phyloP scores from a whole-genome alignment of 1,140 invertebrate genomes.

The Tetraneura akinire region DNA sequence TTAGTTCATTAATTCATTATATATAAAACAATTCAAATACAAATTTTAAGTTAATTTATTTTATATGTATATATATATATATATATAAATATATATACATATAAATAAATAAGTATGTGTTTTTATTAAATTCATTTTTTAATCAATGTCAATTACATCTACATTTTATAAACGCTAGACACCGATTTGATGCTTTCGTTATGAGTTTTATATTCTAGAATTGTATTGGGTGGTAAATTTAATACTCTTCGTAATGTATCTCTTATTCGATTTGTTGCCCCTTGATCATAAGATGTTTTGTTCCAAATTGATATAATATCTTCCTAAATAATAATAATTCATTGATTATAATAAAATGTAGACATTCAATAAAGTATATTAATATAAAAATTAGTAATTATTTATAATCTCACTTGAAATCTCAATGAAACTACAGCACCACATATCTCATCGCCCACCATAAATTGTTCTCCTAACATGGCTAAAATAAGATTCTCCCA shows the following conservation, averaged over 20 bases:
- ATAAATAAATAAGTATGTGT: constrained; percentile 11
- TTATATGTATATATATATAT: constrained; percentile 3
- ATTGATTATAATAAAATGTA: neutral
- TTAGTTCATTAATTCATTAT: no score
- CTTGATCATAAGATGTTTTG: constrained; percentile 84
- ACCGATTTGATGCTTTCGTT: constrained; percentile 60
- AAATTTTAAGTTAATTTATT: constrained; percentile 17
- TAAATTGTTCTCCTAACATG: constrained; percentile 97
- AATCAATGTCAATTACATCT: constrained; percentile 37
- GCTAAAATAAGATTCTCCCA: constrained; percentile 99
- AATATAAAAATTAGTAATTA: no score
- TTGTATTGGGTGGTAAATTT: constrained; percentile 87
- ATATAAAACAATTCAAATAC: no score
- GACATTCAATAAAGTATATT: neutral
- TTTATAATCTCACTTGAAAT: constrained; percentile 70
- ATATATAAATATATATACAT: constrained; percentile 17
- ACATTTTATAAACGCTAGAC: constrained; percentile 46
- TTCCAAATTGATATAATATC: constrained; percentile 99
- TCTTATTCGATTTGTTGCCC: constrained; percentile 84
- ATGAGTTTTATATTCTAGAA: constrained; percentile 97
- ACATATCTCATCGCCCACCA: constrained; percentile 98
- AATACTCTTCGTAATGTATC: constrained; percentile 92
- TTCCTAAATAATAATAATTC: constrained; percentile 69
- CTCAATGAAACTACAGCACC: constrained; percentile 94
- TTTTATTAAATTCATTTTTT: constrained; percentile 18